phyloP scores from a whole-genome alignment of 2,888 invertebrate species.

The Cheilosia impressa region DNA sequence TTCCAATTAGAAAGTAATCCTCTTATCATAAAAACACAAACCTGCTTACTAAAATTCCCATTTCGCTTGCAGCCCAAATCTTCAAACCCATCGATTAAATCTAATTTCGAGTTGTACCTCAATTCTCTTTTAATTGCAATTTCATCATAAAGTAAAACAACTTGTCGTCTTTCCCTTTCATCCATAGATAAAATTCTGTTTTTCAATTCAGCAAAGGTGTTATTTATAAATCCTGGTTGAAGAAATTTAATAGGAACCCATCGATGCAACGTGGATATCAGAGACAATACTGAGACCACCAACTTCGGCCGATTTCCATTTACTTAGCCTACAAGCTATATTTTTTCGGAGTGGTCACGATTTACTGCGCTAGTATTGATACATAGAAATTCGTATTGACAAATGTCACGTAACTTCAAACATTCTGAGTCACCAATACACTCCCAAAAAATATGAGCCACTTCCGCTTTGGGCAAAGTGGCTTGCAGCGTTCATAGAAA shows the following conservation, averaged over 20 bases:
- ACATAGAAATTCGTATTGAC: too few relatives aligned
- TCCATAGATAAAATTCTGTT: conserved; percentile 2
- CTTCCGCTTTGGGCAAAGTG: too few relatives aligned
- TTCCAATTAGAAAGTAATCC: conserved; percentile 53
- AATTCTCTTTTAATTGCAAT: conserved; percentile 45
- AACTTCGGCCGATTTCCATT: too few relatives aligned
- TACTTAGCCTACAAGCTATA: too few relatives aligned
- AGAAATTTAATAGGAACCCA: conserved; percentile 31
- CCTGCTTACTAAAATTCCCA: conserved; percentile 35
- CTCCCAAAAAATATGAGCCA: too few relatives aligned
- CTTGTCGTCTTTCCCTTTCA: conserved; percentile 12
- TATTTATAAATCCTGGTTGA: conserved; percentile 1
- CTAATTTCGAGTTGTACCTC: conserved; percentile 43
- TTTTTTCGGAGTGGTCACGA: too few relatives aligned
- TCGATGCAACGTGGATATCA: conserved; percentile 35
- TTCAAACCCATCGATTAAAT: conserved; percentile 53
- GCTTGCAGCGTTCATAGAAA: too few relatives aligned
- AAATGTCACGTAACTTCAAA: too few relatives aligned
- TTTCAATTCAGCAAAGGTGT: conserved; percentile 5
- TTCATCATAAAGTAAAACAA: conserved; percentile 37
- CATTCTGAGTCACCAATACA: too few relatives aligned
- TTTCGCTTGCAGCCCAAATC: conserved; percentile 28
- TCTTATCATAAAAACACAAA: conserved; percentile 45
- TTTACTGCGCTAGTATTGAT: too few relatives aligned
- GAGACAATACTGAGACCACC: too few relatives aligned